Evolutionary conservation across 2,113 vertebrate species (phyloP), one percentile per base, ranked within the genome.

Genomic region (Thunnus thynnus): DNA sequence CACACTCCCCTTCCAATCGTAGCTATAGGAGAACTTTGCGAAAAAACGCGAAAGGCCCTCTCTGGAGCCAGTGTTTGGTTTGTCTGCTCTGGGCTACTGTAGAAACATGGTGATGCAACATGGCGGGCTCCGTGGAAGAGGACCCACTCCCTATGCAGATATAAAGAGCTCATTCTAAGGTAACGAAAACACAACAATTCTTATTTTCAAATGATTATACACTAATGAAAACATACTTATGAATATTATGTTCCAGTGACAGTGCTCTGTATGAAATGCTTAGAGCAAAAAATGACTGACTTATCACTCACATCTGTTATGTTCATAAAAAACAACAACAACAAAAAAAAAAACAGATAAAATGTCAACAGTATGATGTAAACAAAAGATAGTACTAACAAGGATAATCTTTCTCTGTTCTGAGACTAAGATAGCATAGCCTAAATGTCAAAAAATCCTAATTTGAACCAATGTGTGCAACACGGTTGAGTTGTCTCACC

Each of bases 361-460:
- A 36, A 25, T n/a, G 18, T 67, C 46, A 13, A n/a, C 30, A 73
- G 22, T 32, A 14, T 32, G 36, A 55, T 75, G 36, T 47, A 25
- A 57, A 50, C 36, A 41, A 47, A 58, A 61, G 5, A 70, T 55
- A 56, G 62, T 8, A 27, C 50, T 22, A 22, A 51, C 47, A 50
- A 30, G 9, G 55, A 68, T 67, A 62, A 72, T 73, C 3, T 60
- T 16, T 17, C 13, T 67, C 36, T 36, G 46, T 32, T 68, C 25
- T n/a, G 11, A 61, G 47, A 78, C 56, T 13, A 20, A 25, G 55
- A n/a, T 4, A 56, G 22, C 70, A 70, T 32, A 73, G 16, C 55
- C 6, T 44, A 57, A 62, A 72, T 74, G 54, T 80, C 65, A 76
- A 67, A 79, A 80, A 50, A 44, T 44, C 36, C 25, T 17, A 41